A percentile compares a stretch with the other conserved stretches of the same genome.
Evolutionary conservation across 1,140 invertebrate species (phyloP).

Genomic region (Tetraneura akinire): DNA sequence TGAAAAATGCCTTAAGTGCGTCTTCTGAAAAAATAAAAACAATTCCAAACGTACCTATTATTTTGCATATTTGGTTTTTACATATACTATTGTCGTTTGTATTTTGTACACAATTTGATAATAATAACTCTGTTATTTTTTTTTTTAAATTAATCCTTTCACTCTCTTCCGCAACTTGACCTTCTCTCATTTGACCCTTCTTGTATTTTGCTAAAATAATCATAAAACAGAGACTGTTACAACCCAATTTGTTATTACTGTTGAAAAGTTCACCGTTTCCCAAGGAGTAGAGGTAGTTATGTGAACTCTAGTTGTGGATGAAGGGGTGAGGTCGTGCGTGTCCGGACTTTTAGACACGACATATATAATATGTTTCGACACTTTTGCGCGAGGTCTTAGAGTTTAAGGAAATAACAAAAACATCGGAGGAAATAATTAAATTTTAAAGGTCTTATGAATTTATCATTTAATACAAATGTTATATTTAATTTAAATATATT

Average conservation of each 20-base stretch:
- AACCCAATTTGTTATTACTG: slow-evolving; percentile 32
- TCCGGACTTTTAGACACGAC: slow-evolving; percentile 43
- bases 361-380: slow-evolving; percentile 36
- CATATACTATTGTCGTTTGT: slow-evolving; percentile 19
- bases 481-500: neutral
- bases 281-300: neutral
- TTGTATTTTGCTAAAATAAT: slow-evolving; percentile 39
- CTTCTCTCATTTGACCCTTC: slow-evolving; percentile 1
- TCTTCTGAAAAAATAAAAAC: slow-evolving; percentile 17
- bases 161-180: slow-evolving; percentile 1
- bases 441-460: neutral
- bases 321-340: slow-evolving; percentile 27
- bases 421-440: slow-evolving; percentile 21
- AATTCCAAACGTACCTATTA: neutral
- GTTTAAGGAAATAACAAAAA: slow-evolving; percentile 38
- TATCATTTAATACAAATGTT: neutral
- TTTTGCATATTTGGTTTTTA: slow-evolving; percentile 41
- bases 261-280: slow-evolving; percentile 45
- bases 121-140: slow-evolving; percentile 39
- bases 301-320: neutral
- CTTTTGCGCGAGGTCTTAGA: slow-evolving; percentile 22
- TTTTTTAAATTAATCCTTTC: slow-evolving; percentile 38
- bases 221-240: slow-evolving; percentile 44
- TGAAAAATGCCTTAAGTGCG: slow-evolving; percentile 37
- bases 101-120: slow-evolving; percentile 35